Evolutionary conservation across 2,113 vertebrate species (phyloP), one percentile per base, ranked within the genome.

Genomic region (Podarcis cretensis): DNA sequence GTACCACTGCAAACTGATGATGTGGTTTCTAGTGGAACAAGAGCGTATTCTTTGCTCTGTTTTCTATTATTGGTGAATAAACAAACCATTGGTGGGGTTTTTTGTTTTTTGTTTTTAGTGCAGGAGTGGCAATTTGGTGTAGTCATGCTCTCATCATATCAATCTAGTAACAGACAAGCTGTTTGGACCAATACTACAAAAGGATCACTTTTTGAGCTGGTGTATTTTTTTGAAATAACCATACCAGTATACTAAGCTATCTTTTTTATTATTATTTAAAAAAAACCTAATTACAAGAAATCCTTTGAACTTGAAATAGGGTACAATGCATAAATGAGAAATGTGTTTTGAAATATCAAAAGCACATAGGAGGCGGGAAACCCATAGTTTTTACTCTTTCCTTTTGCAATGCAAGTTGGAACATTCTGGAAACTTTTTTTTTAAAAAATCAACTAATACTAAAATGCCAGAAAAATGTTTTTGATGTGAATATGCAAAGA

Each of bases 11-110:
- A 93, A 93, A 89, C 90, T 93, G 93, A 94, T 92, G 91, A 83
- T 89, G 88, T 92, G 93, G 87, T 95, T 95, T 96, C 93, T 95
- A 83, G 82, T 95, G 94, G 96, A 97, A 98, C 96, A 97, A 96
- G 96, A 94, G 93, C 88, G 91, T 96, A 91, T 97, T 97, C 93
- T 97, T 95, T 94, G 85, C 25, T 48, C 25, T 95, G 86, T 90
- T 94, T 94, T 94, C 85, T 95, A 54, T 96, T 95, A 88, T 80
- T 93, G 69, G 66, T 91, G 94, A 92, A 89, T 89, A 80, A 90
- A 89, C 71, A 91, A 95, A 91, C 78, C 80, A 74, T 71, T 89
- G 43, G 57, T 63, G 74, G 87, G 23, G 14, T 37, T 13, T 23
- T 68, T 73, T 54, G 48, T 10, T 23, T 84, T 85, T 59, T 54